These are phyloP conservation scores for Centropristis striata DNA, from an alignment of 2,113 vertebrate species.

Conservation along the genomic window DNA sequence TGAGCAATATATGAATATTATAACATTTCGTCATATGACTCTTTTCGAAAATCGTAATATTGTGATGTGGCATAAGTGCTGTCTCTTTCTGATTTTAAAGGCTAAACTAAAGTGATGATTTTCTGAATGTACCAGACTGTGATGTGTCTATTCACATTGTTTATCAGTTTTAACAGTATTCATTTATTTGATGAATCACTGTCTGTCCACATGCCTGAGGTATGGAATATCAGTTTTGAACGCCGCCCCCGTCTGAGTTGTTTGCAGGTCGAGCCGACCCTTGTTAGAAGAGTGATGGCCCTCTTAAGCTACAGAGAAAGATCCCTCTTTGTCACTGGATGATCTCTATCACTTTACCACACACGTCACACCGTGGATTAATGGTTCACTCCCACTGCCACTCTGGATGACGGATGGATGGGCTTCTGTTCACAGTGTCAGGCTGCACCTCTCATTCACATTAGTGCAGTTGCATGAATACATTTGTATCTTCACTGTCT, in stretches of 20 bases:
- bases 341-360: slow-evolving; percentile 67
- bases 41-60: too few relatives aligned
- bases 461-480: slow-evolving; percentile 43
- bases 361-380: slow-evolving; percentile 42
- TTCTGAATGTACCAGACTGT: not conserved
- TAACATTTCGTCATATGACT: too few relatives aligned
- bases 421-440: slow-evolving; percentile 12
- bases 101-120: too few relatives aligned
- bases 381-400: slow-evolving; percentile 53
- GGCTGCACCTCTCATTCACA: slow-evolving; percentile 62
- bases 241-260: slow-evolving; percentile 13
- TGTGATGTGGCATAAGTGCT: too few relatives aligned
- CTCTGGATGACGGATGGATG: slow-evolving; percentile 52
- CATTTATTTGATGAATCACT: slow-evolving; percentile 19
- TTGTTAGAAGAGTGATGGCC: slow-evolving; percentile 55
- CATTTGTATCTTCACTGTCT: slow-evolving; percentile 10
- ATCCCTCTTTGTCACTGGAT: slow-evolving; percentile 50
- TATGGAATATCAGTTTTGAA: slow-evolving; percentile 20
- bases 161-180: not conserved
- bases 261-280: slow-evolving; percentile 41
- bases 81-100: too few relatives aligned
- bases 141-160: slow-evolving; percentile 7
- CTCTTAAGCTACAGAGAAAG: slow-evolving; percentile 28
- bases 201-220: slow-evolving; percentile 18
- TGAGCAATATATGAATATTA: too few relatives aligned